Evolutionary conservation across 35 echinoderm and acorn worm genomes (phyloP).

Genomic region (Diadema setosum): DNA sequence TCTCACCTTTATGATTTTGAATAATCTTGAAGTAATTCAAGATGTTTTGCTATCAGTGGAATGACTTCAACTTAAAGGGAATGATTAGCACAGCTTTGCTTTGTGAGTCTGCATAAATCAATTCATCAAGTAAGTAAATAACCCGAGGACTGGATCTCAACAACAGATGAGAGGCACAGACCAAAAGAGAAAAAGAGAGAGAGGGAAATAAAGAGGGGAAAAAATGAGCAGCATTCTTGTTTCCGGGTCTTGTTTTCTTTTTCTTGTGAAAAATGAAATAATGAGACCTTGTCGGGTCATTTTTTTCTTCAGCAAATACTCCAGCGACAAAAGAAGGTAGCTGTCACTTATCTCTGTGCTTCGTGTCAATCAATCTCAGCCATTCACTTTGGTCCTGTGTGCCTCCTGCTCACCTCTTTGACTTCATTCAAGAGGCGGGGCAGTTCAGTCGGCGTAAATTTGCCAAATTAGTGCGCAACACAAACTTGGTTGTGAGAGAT

Average conservation of each 20-base stretch:
- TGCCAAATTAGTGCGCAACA: not conserved
- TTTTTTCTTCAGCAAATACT: not conserved
- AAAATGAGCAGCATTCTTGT: not conserved
- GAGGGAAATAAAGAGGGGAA: not conserved
- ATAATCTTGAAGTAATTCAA: too few relatives aligned
- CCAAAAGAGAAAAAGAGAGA: not conserved
- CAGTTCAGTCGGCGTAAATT: not conserved
- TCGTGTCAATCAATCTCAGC: not conserved
- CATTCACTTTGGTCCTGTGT: not conserved
- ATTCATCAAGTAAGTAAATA: not conserved
- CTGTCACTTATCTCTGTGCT: not conserved
- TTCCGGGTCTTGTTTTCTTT: constrained; percentile 5
- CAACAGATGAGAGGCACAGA: not conserved
- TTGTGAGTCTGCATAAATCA: not conserved
- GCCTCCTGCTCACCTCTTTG: not conserved
- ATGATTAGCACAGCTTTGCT: not conserved
- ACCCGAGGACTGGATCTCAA: not conserved
- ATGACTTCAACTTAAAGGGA: not conserved
- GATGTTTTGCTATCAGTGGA: constrained; percentile 6
- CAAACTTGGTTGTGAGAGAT: too few relatives aligned
- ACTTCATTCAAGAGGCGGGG: not conserved
- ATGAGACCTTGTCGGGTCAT: not conserved
- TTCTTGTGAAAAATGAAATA: constrained; percentile 1
- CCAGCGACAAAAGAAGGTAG: not conserved
- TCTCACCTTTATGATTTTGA: too few relatives aligned